A percentile compares a stretch with the other conserved stretches of the same genome.
Conservation (phyloP, 2,797 vertebrate genomes). For the Rhyacichthys aspro region DNA sequence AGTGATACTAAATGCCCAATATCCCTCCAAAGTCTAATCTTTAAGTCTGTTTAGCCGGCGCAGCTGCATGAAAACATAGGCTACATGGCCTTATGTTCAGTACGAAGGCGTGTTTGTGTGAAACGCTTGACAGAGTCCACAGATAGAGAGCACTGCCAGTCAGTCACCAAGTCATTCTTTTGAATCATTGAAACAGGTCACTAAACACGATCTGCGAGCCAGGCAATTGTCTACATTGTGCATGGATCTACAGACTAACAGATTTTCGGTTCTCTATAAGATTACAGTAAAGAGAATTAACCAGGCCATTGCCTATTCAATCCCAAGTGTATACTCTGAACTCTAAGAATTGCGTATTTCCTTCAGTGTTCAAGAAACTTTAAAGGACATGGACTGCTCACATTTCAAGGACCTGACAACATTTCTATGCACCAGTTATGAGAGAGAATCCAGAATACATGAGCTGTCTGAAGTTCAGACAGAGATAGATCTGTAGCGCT, state of each 20-base stretch:
- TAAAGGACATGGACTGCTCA: not conserved
- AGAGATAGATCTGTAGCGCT: conserved; percentile 12
- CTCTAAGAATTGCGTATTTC: too few relatives aligned
- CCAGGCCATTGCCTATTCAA: too few relatives aligned
- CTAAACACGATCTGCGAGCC: conserved; percentile 32
- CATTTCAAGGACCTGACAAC: not conserved
- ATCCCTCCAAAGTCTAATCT: conserved; percentile 20
- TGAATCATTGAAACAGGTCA: conserved; percentile 72
- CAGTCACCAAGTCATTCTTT: conserved; percentile 44
- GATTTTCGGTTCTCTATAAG: conserved; percentile 25
- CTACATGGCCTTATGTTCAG: conserved; percentile 8
- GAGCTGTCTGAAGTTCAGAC: conserved; percentile 8
- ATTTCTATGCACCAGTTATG: not conserved
- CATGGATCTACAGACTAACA: conserved; percentile 28
- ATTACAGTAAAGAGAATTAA: conserved; percentile 20
- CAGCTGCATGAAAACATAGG: conserved; percentile 15
- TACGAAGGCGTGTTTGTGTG: conserved; percentile 18
- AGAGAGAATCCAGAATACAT: conserved; percentile 8
- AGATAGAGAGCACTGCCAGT: conserved; percentile 40
- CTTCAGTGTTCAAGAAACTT: not conserved
- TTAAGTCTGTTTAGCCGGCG: conserved; percentile 8
- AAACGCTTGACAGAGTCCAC: conserved; percentile 33
- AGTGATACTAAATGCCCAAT: not conserved
- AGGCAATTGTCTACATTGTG: conserved; percentile 19
- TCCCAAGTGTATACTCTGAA: too few relatives aligned